Percentiles rank a stretch among this genome's conserved stretches.
These are phyloP conservation scores for Heliconius melpomene DNA, from an alignment of 1,140 invertebrate species.

Conservation along the genomic window DNA sequence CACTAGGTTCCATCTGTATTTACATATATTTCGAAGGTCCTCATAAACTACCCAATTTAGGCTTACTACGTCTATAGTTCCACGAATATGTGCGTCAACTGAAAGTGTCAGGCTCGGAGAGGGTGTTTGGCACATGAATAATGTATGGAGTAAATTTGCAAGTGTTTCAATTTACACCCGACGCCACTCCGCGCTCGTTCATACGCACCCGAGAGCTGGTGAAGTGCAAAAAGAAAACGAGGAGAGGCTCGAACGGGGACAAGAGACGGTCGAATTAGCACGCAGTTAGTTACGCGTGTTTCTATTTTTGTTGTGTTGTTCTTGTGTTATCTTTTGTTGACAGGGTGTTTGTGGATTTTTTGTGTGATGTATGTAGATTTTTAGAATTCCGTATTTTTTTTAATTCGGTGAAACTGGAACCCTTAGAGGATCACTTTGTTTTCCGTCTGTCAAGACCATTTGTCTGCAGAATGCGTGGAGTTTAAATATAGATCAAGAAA, in stretches of 20 bases:
- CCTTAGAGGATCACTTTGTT: too few species aligned
- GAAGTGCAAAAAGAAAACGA: conserved; percentile 76
- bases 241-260: conserved; percentile 51
- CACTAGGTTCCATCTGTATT: too few species aligned
- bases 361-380: too few species aligned
- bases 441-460: too few species aligned
- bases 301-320: conserved; percentile 24
- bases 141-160: conserved; percentile 79
- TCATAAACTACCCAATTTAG: conserved; percentile 35
- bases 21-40: conserved; percentile 32
- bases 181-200: conserved; percentile 64
- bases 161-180: conserved; percentile 80
- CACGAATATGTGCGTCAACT: conserved; percentile 63
- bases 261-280: conserved; percentile 48
- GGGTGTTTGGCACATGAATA: conserved; percentile 78
- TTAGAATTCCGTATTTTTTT: too few species aligned
- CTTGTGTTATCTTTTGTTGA: not conserved
- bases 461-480: too few species aligned
- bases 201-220: conserved; percentile 70
- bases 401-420: too few species aligned
- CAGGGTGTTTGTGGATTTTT: not conserved
- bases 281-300: conserved; percentile 39
- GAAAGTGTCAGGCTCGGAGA: conserved; percentile 65
- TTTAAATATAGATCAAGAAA: too few species aligned
- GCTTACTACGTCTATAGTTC: conserved; percentile 50